A percentile compares a stretch with the other conserved stretches of the same genome.
Evolutionary conservation across 2,797 vertebrate species (phyloP).

Genomic region (Xiphophorus birchmanni): DNA sequence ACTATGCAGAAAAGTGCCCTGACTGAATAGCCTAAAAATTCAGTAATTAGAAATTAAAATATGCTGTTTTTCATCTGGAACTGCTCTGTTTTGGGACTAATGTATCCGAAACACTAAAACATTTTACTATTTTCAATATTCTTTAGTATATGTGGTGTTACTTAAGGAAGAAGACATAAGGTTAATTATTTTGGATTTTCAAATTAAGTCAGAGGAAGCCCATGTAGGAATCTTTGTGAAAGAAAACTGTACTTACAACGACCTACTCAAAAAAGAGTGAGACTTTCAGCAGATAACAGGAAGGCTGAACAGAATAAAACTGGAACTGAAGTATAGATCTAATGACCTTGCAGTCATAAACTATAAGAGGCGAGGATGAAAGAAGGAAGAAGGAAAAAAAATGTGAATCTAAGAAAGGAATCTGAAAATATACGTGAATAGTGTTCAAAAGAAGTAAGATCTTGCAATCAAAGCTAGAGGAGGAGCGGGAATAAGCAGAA

Average conservation of each 20-base stretch:
- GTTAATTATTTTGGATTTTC: background rate
- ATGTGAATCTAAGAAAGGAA: background rate
- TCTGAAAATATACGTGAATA: conserved; percentile 2
- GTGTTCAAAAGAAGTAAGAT: conserved; percentile 5
- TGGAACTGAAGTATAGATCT: background rate
- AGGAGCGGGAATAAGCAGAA: conserved; percentile 18
- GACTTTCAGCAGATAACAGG: background rate
- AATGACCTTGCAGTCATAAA: background rate
- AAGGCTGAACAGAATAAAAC: background rate
- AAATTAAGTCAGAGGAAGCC: background rate
- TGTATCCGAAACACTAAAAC: background rate
- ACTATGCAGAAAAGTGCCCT: background rate
- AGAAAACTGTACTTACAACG: background rate
- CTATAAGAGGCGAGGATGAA: background rate
- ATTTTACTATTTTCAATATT: background rate
- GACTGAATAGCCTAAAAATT: background rate
- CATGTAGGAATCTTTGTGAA: background rate
- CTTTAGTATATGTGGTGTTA: background rate
- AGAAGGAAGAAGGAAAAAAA: background rate
- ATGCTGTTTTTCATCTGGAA: background rate
- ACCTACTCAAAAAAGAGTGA: background rate
- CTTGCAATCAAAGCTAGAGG: background rate
- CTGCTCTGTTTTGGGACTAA: background rate
- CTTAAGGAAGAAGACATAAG: background rate
- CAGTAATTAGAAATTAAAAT: background rate